These are phyloP conservation scores for Eristalinus aeneus DNA, from an alignment of 2,888 invertebrate genomes.

Conservation along the genomic window DNA sequence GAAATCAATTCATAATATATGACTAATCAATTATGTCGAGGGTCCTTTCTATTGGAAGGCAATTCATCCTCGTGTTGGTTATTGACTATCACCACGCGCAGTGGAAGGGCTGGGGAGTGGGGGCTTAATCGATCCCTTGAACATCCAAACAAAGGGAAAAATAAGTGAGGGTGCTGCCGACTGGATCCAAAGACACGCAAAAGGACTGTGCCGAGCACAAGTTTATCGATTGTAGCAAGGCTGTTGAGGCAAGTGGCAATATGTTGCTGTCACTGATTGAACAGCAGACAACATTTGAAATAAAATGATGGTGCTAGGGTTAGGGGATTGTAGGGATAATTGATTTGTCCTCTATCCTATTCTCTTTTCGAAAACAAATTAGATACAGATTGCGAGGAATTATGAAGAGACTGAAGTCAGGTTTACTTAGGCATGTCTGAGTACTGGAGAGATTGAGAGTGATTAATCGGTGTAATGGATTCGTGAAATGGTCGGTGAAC, in stretches of 20 bases:
- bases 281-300: slow-evolving; percentile 10
- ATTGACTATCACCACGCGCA: slow-evolving; percentile 3
- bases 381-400: not conserved
- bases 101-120: not conserved
- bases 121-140: not conserved
- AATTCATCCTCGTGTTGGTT: slow-evolving; percentile 14
- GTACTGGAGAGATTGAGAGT: not conserved
- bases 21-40: slow-evolving; percentile 20
- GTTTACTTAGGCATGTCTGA: not conserved
- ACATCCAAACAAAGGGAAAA: not conserved
- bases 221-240: slow-evolving; percentile 22
- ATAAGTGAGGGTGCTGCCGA: not conserved
- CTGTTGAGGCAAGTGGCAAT: not conserved
- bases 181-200: not conserved
- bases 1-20: not conserved
- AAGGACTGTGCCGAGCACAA: not conserved
- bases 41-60: not conserved
- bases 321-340: too few relatives aligned
- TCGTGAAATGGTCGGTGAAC: not conserved
- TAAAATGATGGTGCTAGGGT: not conserved
- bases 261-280: slow-evolving; percentile 11
- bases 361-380: not conserved
- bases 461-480: not conserved
- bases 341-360: not conserved
- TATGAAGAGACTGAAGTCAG: not conserved